These are phyloP conservation scores for Calidris pugnax DNA, from an alignment of 2,113 vertebrate species.

Conservation along the genomic window DNA sequence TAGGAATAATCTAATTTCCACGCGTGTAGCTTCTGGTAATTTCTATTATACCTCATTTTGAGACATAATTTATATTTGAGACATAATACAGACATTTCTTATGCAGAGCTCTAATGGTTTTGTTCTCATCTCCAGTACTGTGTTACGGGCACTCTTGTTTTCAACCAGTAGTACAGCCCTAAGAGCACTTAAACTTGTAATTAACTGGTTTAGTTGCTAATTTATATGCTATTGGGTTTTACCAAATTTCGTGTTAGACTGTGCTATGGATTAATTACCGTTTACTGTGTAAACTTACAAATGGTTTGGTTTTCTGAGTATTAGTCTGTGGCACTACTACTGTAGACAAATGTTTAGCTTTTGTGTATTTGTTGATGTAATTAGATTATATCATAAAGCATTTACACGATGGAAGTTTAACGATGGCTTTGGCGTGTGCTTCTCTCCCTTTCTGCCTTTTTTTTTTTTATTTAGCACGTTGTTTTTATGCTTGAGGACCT, in stretches of 20 bases:
- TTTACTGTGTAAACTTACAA: slow-evolving; percentile 30
- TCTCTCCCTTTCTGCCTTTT: not conserved
- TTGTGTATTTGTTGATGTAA: not conserved
- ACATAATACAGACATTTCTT: not conserved
- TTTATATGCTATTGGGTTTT: not conserved
- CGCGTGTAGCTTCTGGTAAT: not conserved
- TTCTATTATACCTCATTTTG: not conserved
- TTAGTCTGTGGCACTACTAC: not conserved
- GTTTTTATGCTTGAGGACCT: not conserved
- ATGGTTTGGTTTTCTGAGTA: not conserved
- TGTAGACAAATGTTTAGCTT: not conserved
- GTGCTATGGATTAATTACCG: not conserved
- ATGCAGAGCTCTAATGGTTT: not conserved
- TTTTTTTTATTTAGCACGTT: not conserved
- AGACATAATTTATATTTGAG: too few relatives aligned
- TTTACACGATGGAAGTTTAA: not conserved
- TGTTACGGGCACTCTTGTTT: not conserved
- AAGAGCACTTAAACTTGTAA: not conserved
- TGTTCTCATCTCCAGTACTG: not conserved
- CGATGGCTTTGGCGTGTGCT: not conserved
- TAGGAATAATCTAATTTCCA: not conserved
- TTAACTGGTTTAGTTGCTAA: not conserved
- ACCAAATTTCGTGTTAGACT: not conserved
- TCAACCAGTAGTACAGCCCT: not conserved
- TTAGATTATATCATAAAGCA: not conserved